Evolutionary conservation across 2,888 invertebrate species (phyloP).

Genomic region (Trypoxylon attenuatum): DNA sequence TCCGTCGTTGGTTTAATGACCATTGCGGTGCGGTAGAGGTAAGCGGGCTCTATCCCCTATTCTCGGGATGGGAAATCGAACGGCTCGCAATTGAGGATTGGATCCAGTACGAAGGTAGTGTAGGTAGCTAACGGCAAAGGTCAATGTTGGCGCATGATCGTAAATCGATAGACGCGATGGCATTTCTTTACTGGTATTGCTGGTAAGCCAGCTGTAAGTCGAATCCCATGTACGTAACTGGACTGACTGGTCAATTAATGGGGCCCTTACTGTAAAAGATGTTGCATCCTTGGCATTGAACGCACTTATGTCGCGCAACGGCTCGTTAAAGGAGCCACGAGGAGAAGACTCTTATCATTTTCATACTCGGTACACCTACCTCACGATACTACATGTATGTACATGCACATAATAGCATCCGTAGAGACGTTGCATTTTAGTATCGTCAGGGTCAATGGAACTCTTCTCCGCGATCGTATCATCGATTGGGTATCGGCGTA

Average conservation of each 20-base stretch:
- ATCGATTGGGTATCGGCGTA: slow-evolving; percentile 31
- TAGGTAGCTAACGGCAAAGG: slow-evolving; percentile 28
- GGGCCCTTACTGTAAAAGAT: slow-evolving; percentile 4
- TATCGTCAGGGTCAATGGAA: slow-evolving; percentile 47
- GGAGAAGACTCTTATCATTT: neutral
- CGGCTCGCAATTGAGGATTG: neutral
- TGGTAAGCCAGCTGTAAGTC: neutral
- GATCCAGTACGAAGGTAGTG: slow-evolving; percentile 3
- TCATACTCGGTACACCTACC: neutral
- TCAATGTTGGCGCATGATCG: slow-evolving; percentile 44
- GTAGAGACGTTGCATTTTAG: neutral
- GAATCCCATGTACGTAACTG: slow-evolving; percentile 23
- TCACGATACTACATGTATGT: neutral
- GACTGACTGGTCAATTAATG: slow-evolving; percentile 37
- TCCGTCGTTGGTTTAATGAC: neutral
- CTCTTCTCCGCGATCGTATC: slow-evolving; percentile 33
- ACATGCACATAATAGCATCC: neutral
- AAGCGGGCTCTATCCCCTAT: neutral
- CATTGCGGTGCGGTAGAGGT: neutral
- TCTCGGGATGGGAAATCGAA: neutral
- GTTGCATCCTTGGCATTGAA: neutral
- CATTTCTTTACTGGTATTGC: slow-evolving; percentile 19
- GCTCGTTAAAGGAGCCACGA: neutral
- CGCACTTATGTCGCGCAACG: neutral
- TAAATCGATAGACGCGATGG: slow-evolving; percentile 38